Evolutionary conservation across 2,888 invertebrate genomes (phyloP).

Genomic region (Coleophora flavipennella): DNA sequence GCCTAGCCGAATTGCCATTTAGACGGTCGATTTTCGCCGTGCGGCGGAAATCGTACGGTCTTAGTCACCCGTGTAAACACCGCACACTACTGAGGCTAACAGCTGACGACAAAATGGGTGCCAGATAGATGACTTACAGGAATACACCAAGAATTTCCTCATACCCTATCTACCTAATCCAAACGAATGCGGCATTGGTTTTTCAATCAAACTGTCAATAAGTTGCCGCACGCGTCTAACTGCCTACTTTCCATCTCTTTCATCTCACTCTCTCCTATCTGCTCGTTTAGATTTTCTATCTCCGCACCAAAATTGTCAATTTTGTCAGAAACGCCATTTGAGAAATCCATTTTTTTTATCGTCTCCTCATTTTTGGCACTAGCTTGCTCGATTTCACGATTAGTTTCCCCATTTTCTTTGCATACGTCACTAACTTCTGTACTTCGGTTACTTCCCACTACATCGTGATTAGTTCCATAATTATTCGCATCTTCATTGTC

Average conservation of each 20-base stretch:
- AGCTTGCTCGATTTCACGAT: neutral
- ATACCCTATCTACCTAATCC: conserved; percentile 12
- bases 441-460: too few species aligned
- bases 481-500: too few species aligned
- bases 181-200: neutral
- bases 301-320: neutral
- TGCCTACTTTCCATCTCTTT: neutral
- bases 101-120: too few species aligned
- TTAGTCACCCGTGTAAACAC: too few species aligned
- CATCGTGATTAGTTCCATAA: too few species aligned
- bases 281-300: neutral
- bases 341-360: neutral
- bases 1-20: conserved; percentile 27
- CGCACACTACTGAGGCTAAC: too few species aligned
- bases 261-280: conserved; percentile 1
- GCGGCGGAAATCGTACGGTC: conserved; percentile 9
- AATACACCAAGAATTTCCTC: conserved; percentile 15
- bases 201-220: conserved; percentile 11
- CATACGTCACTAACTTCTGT: too few species aligned
- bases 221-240: conserved; percentile 1
- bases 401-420: neutral
- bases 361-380: neutral
- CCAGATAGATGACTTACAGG: too few species aligned
- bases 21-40: conserved; percentile 24
- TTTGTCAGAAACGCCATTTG: neutral